Evolutionary conservation across 2,797 vertebrate species (phyloP).

Genomic region (Adrianichthys oophorus): DNA sequence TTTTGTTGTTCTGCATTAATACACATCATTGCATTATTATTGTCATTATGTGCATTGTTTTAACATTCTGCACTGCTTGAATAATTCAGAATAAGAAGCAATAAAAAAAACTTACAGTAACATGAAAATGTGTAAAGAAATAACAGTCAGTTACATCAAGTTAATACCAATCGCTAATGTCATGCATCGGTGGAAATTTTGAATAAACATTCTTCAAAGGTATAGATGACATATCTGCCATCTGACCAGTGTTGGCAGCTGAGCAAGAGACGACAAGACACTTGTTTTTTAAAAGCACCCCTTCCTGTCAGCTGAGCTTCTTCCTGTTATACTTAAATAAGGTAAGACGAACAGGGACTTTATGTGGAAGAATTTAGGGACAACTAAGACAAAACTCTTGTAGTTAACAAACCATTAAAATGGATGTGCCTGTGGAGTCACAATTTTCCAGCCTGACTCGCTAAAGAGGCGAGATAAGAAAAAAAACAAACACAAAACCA

Average conservation of each 20-base stretch:
- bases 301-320: slow-evolving; percentile 52
- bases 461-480: slow-evolving; percentile 31
- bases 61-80: slow-evolving; percentile 45
- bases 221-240: slow-evolving; percentile 59
- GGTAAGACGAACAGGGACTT: slow-evolving; percentile 17
- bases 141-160: slow-evolving; percentile 50
- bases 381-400: slow-evolving; percentile 39
- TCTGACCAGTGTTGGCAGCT: slow-evolving; percentile 69
- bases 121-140: slow-evolving; percentile 46
- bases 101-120: slow-evolving; percentile 63
- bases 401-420: slow-evolving; percentile 51
- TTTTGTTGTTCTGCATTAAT: slow-evolving; percentile 50
- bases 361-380: slow-evolving; percentile 18
- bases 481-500: slow-evolving; percentile 11
- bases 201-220: slow-evolving; percentile 65
- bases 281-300: slow-evolving; percentile 32
- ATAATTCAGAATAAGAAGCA: slow-evolving; percentile 46
- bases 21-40: slow-evolving; percentile 59
- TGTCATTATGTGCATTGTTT: slow-evolving; percentile 7
- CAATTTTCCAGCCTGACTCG: slow-evolving; percentile 41
- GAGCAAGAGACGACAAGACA: slow-evolving; percentile 37
- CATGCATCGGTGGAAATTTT: slow-evolving; percentile 68
- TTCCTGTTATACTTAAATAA: slow-evolving; percentile 51
- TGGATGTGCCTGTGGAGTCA: slow-evolving; percentile 40
- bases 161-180: slow-evolving; percentile 39